Evolutionary conservation across 2,888 invertebrate genomes (phyloP).

Genomic region (Drosophila ustulata): DNA sequence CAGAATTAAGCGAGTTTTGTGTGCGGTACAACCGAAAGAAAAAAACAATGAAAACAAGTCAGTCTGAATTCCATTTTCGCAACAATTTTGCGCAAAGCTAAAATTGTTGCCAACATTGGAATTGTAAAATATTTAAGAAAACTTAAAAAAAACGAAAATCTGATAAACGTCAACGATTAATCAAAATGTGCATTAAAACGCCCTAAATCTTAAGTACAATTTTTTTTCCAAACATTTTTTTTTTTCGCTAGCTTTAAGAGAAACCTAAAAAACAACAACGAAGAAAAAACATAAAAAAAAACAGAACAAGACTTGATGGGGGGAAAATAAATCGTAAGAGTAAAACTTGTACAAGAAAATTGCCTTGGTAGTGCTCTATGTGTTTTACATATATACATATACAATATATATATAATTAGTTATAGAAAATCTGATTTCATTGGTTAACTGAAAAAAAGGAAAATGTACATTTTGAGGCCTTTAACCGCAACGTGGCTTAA

Average conservation of each 20-base stretch:
- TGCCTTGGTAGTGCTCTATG: conserved; percentile 60
- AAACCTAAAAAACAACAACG: conserved; percentile 24
- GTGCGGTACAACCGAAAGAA: conserved; percentile 50
- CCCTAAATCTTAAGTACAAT: conserved; percentile 20
- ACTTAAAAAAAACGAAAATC: background rate
- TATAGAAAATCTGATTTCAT: conserved; percentile 20
- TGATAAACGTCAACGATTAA: conserved; percentile 40
- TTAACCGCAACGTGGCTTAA: conserved; percentile 84
- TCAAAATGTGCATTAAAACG: conserved; percentile 56
- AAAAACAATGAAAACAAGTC: conserved; percentile 10
- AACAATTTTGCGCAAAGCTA: conserved; percentile 10
- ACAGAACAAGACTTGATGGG: conserved; percentile 37
- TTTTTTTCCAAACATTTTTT: conserved; percentile 15
- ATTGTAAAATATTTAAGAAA: background rate
- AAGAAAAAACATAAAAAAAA: conserved; percentile 27
- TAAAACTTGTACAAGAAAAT: conserved; percentile 43
- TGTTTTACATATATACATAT: conserved; percentile 19
- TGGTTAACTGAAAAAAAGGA: conserved; percentile 23
- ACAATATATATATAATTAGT: conserved; percentile 33
- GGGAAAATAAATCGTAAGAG: conserved; percentile 10
- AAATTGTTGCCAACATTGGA: conserved; percentile 20
- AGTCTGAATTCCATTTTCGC: conserved; percentile 17
- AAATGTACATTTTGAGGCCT: conserved; percentile 82
- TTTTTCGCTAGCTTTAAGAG: conserved; percentile 17
- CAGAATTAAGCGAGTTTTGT: conserved; percentile 29